A percentile compares a stretch with the other conserved stretches of the same genome.
Evolutionary conservation across 1,140 invertebrate species (phyloP).

Genomic region (Diploscapter pachys): DNA sequence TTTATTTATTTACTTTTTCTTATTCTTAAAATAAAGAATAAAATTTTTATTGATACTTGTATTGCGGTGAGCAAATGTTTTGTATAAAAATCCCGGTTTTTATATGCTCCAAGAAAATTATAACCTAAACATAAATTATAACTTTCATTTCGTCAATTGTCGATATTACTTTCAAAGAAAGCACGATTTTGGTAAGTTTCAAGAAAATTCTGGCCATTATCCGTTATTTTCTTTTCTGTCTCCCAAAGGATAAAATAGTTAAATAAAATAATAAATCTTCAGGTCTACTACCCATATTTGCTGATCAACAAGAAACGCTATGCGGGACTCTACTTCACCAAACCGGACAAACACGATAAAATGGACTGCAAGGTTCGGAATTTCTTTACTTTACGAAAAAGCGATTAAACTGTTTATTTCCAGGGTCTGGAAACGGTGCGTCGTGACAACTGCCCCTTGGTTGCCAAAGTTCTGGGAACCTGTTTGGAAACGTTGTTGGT

Average conservation of each 20-base stretch:
- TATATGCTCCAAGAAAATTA: not conserved
- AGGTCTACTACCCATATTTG: conserved; percentile 95
- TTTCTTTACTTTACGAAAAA: not conserved
- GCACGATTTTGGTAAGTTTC: too few relatives aligned
- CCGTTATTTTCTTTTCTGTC: too few relatives aligned
- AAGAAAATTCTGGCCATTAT: too few relatives aligned
- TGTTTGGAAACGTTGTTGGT: conserved; percentile 94
- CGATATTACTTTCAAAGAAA: too few relatives aligned
- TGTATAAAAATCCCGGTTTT: not conserved
- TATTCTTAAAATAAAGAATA: too few relatives aligned
- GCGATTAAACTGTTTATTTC: not conserved
- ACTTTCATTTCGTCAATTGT: too few relatives aligned
- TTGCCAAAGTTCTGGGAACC: conserved; percentile 93
- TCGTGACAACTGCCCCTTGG: conserved; percentile 93
- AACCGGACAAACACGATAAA: conserved; percentile 92
- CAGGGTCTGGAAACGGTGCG: conserved; percentile 92
- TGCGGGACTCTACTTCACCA: conserved; percentile 89
- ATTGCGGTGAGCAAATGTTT: not conserved
- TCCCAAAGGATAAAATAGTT: too few relatives aligned
- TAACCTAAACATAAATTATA: not conserved
- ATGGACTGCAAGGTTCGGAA: conserved; percentile 87
- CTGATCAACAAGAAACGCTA: conserved; percentile 99
- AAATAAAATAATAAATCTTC: conserved; percentile 17
- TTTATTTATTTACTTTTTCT: not conserved
- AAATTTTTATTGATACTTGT: not conserved